These are phyloP conservation scores for Sisor rabdophorus DNA, from an alignment of 2,113 vertebrate genomes.

Conservation along the genomic window DNA sequence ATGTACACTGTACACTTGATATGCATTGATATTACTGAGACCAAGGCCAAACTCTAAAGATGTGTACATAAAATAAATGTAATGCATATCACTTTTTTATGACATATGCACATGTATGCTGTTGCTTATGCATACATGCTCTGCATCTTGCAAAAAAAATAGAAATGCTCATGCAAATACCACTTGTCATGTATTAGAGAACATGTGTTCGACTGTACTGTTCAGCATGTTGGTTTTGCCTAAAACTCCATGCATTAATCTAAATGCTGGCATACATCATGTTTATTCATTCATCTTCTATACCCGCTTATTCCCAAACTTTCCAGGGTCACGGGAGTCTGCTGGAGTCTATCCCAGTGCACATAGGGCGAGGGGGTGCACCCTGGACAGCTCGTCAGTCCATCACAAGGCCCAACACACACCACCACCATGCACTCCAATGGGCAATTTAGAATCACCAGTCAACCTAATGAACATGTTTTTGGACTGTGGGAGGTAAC, in stretches of 20 bases:
- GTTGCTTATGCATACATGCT: conserved; percentile 16
- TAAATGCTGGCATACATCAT: conserved; percentile 51
- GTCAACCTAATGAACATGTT: too few relatives aligned
- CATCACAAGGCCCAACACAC: too few relatives aligned
- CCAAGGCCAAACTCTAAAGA: conserved; percentile 13
- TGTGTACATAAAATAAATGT: conserved; percentile 1
- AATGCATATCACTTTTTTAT: conserved; percentile 19
- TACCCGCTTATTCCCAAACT: too few relatives aligned
- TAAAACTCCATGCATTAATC: conserved; percentile 21
- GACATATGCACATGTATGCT: too few relatives aligned
- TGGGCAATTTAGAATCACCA: too few relatives aligned
- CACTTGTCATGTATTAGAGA: conserved; percentile 2
- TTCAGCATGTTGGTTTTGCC: not conserved
- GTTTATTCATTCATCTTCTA: too few relatives aligned
- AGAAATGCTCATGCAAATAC: conserved; percentile 1
- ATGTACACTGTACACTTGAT: not conserved
- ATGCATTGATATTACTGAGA: conserved; percentile 11
- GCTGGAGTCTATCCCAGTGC: too few relatives aligned
- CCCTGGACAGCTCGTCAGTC: too few relatives aligned
- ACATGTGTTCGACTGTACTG: conserved; percentile 1
- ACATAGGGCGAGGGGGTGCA: too few relatives aligned
- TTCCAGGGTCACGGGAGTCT: too few relatives aligned
- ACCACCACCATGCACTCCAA: too few relatives aligned
- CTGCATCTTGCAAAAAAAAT: not conserved
- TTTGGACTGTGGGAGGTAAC: too few relatives aligned